A percentile compares a stretch with the other conserved stretches of the same genome.
Evolutionary conservation across 2,797 vertebrate species (phyloP).

Genomic region (Momotus momota): DNA sequence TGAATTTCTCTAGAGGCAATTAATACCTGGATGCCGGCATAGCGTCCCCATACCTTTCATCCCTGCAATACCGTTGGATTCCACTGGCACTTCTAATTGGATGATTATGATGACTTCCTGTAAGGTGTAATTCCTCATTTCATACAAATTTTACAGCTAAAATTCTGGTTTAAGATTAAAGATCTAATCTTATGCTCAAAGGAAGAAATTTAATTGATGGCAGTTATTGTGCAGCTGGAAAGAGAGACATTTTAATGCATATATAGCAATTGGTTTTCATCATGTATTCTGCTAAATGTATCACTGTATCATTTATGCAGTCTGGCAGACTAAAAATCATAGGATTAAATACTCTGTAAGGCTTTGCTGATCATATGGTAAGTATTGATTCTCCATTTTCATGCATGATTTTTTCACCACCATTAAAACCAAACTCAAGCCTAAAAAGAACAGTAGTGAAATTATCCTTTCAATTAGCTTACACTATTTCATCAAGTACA

Average conservation of each 20-base stretch:
- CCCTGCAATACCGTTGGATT: background rate
- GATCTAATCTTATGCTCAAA: background rate
- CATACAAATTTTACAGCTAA: background rate
- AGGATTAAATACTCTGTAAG: background rate
- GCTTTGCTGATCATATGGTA: background rate
- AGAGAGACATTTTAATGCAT: background rate
- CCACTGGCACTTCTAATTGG: background rate
- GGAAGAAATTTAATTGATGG: background rate
- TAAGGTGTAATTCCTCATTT: background rate
- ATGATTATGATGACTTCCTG: background rate
- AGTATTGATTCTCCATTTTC: background rate
- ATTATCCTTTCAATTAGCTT: background rate
- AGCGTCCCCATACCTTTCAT: rapidly evolving
- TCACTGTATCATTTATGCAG: background rate
- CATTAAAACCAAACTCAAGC: background rate
- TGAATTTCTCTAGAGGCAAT: background rate
- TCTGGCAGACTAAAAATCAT: background rate
- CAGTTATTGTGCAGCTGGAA: background rate
- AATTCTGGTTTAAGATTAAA: background rate
- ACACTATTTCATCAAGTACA: background rate
- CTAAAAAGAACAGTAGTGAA: background rate
- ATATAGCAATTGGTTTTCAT: background rate
- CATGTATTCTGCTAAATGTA: background rate
- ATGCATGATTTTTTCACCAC: background rate
- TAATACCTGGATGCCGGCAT: background rate